phyloP scores from a whole-genome alignment of 2,113 vertebrate genomes.

The Muntiacus reevesi region DNA sequence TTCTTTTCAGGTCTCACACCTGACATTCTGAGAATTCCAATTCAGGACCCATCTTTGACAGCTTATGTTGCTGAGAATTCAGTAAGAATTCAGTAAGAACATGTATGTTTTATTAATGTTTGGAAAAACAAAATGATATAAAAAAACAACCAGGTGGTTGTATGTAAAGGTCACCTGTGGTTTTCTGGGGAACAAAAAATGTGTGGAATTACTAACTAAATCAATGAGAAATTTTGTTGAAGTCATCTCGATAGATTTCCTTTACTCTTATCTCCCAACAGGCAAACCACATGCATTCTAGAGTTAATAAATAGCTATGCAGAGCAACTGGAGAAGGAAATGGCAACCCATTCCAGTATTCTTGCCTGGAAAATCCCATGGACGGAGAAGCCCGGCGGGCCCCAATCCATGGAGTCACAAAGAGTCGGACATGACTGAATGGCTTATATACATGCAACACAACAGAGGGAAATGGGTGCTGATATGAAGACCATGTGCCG shows the following conservation, averaged over 20 bases:
- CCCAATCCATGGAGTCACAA: neutral
- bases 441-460: neutral
- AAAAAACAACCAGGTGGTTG: neutral
- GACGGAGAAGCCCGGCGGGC: fast-evolving
- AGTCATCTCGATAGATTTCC: neutral
- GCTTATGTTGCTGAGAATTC: neutral
- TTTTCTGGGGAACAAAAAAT: neutral
- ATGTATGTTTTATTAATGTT: neutral
- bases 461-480: neutral
- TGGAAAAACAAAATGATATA: neutral
- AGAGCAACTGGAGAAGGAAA: neutral
- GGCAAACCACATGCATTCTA: neutral
- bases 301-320: conserved; percentile 47
- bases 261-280: neutral
- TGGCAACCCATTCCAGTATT: neutral
- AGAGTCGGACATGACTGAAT: neutral
- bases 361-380: neutral
- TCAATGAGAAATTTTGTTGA: neutral
- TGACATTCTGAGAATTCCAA: neutral
- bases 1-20: neutral
- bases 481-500: neutral
- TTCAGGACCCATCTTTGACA: neutral
- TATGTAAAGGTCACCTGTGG: neutral
- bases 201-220: neutral
- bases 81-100: neutral